phyloP scores from a whole-genome alignment of 2,797 vertebrate genomes.

The Galaxias olidus region DNA sequence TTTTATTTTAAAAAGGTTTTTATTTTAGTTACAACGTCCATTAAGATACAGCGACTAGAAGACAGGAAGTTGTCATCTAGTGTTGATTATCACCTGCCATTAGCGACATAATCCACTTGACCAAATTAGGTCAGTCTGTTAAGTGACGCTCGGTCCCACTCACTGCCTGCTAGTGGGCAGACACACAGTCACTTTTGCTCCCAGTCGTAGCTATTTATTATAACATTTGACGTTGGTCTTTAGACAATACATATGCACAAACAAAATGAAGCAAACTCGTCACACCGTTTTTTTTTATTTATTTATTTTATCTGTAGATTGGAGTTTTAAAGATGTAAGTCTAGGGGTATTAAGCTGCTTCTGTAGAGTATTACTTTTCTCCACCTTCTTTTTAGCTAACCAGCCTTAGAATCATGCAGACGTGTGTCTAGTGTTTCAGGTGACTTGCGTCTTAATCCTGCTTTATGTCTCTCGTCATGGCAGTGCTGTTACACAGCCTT shows the following conservation, averaged over 20 bases:
- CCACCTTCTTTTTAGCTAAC: not conserved
- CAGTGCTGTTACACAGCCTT: constrained; percentile 35
- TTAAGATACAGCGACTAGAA: constrained; percentile 16
- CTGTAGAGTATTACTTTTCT: constrained; percentile 1
- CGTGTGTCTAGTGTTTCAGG: constrained; percentile 21
- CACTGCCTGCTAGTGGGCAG: constrained; percentile 29
- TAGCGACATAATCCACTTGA: constrained; percentile 66
- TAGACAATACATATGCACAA: not conserved
- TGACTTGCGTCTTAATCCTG: constrained; percentile 56
- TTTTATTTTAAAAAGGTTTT: too few species aligned
- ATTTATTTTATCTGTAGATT: too few species aligned
- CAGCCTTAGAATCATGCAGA: not conserved
- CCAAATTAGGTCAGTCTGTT: constrained; percentile 60
- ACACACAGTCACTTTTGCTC: not conserved
- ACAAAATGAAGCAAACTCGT: too few species aligned
- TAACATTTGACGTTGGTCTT: too few species aligned
- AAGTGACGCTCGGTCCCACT: constrained; percentile 27
- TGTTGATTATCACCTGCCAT: constrained; percentile 48
- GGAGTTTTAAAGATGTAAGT: too few species aligned
- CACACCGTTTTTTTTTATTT: too few species aligned
- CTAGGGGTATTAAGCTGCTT: too few species aligned
- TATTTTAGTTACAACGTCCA: too few species aligned
- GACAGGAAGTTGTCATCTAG: constrained; percentile 37
- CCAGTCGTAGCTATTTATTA: not conserved
- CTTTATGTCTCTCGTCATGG: constrained; percentile 56